Conservation (phyloP, 2,113 vertebrate species). For the Onychostoma macrolepis region DNA sequence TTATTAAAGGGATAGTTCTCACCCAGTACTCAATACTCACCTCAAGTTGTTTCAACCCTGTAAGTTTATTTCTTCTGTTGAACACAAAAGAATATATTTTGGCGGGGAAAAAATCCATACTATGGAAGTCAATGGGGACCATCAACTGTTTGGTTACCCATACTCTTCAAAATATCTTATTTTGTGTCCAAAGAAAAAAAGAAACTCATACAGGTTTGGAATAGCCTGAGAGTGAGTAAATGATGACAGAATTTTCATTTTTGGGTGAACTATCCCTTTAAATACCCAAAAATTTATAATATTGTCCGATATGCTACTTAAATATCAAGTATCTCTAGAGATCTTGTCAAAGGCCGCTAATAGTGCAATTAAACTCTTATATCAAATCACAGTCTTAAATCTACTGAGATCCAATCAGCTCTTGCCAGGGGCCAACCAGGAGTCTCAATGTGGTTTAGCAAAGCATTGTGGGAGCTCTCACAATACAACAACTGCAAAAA, state of each 20-base stretch:
- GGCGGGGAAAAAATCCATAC: too few relatives aligned
- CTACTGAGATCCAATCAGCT: conserved; percentile 5
- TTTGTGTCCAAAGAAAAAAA: background rate
- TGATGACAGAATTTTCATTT: too few relatives aligned
- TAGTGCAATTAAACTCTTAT: background rate
- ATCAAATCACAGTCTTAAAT: background rate
- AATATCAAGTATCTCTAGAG: background rate
- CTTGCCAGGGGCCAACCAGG: background rate
- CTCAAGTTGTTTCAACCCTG: too few relatives aligned
- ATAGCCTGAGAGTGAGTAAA: too few relatives aligned
- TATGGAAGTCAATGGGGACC: too few relatives aligned
- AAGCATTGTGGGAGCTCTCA: background rate
- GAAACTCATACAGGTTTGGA: background rate
- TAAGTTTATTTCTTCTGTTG: too few relatives aligned
- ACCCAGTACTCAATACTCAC: too few relatives aligned
- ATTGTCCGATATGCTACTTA: background rate
- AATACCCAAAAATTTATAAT: background rate
- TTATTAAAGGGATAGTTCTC: too few relatives aligned
- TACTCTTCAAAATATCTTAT: background rate
- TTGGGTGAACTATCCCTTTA: background rate
- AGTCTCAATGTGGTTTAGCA: background rate
- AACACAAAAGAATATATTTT: too few relatives aligned
- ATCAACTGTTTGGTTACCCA: too few relatives aligned
- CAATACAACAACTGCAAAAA: conserved; percentile 3
- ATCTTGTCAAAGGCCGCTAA: background rate